phyloP scores from a whole-genome alignment of 2,113 vertebrate genomes.

The Sinosuthora webbiana region DNA sequence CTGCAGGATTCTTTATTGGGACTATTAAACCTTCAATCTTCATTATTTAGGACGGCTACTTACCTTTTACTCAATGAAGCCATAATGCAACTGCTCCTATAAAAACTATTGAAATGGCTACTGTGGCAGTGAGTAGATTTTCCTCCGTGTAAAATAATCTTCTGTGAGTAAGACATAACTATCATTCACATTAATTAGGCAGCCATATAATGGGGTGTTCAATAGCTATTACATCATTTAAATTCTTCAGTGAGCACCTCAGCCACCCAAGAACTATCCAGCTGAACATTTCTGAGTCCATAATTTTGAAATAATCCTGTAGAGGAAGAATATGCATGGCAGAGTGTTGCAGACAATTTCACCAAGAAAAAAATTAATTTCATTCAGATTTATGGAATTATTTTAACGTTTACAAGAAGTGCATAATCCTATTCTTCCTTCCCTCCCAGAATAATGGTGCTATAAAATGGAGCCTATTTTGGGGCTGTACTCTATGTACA shows the following conservation, averaged over 20 bases:
- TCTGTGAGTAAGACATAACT: slow-evolving; percentile 56
- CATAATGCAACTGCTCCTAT: slow-evolving; percentile 60
- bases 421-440: neutral
- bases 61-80: slow-evolving; percentile 65
- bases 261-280: slow-evolving; percentile 50
- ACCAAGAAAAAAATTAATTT: neutral
- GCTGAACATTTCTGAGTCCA: slow-evolving; percentile 53
- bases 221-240: slow-evolving; percentile 68
- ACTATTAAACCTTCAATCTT: slow-evolving; percentile 58
- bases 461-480: neutral
- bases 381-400: slow-evolving; percentile 5
- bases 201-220: slow-evolving; percentile 68
- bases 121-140: slow-evolving; percentile 59
- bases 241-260: slow-evolving; percentile 60
- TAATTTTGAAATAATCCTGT: slow-evolving; percentile 66
- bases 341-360: neutral
- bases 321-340: neutral
- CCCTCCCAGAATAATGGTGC: neutral
- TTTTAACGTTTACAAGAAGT: neutral
- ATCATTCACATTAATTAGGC: slow-evolving; percentile 77
- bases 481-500: neutral
- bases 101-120: slow-evolving; percentile 63
- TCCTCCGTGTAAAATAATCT: slow-evolving; percentile 66
- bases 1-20: slow-evolving; percentile 55
- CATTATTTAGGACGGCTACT: slow-evolving; percentile 64